These are phyloP conservation scores for Pilophorus perplexus DNA, from an alignment of 2,888 invertebrate species.

Conservation along the genomic window DNA sequence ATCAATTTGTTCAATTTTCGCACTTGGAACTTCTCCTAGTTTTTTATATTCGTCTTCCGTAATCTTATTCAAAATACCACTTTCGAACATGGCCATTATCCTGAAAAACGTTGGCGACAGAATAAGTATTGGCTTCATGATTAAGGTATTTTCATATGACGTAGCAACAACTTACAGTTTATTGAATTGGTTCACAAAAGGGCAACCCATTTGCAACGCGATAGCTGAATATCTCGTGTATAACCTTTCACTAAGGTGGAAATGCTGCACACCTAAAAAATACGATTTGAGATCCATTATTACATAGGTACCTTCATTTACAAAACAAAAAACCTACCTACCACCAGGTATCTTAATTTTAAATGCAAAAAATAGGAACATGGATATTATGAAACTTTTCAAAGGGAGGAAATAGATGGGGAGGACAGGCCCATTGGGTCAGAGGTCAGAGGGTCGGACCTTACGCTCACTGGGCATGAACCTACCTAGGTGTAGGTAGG, in stretches of 20 bases:
- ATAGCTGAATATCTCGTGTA: slow-evolving; percentile 76
- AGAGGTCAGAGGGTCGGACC: too few species aligned
- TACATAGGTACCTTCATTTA: too few species aligned
- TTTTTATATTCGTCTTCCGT: slow-evolving; percentile 72
- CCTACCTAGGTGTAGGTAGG: too few species aligned
- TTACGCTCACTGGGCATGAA: too few species aligned
- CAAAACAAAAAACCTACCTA: too few species aligned
- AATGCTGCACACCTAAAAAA: slow-evolving; percentile 61
- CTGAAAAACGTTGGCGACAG: slow-evolving; percentile 52
- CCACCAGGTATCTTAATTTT: too few species aligned
- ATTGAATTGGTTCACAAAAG: slow-evolving; percentile 70
- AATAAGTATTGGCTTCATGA: neutral
- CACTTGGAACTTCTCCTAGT: slow-evolving; percentile 56
- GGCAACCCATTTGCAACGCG: slow-evolving; percentile 72
- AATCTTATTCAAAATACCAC: slow-evolving; percentile 72
- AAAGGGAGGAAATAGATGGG: too few species aligned
- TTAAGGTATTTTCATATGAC: neutral
- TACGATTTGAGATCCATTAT: too few species aligned
- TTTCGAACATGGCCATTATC: slow-evolving; percentile 70
- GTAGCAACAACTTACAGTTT: slow-evolving; percentile 60
- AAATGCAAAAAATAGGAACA: too few species aligned
- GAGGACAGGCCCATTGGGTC: too few species aligned
- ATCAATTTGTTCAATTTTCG: neutral
- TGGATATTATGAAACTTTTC: too few species aligned
- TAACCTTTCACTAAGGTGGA: slow-evolving; percentile 73